Conservation (phyloP, 2,113 vertebrate species). For the Pelecanus crispus region DNA sequence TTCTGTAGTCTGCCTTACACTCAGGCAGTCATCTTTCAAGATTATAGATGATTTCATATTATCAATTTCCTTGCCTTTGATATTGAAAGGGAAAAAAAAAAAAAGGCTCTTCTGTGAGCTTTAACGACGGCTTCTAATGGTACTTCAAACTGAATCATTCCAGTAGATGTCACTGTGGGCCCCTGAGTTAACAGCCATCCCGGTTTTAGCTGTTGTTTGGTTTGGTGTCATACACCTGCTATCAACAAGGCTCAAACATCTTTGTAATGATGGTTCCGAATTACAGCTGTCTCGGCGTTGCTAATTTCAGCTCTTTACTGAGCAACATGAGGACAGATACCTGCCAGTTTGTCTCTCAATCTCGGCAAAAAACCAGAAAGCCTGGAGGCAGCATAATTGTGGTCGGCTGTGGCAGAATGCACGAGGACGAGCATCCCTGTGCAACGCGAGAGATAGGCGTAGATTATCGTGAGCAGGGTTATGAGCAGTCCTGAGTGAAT, state of each 20-base stretch:
- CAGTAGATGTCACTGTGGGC: slow-evolving; percentile 75
- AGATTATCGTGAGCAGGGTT: not conserved
- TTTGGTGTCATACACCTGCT: not conserved
- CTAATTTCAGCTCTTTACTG: slow-evolving; percentile 30
- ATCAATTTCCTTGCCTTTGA: not conserved
- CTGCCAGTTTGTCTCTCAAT: not conserved
- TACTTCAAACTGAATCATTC: not conserved
- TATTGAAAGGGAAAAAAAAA: not conserved
- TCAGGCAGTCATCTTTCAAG: not conserved
- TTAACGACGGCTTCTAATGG: not conserved
- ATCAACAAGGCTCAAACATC: not conserved
- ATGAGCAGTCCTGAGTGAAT: not conserved
- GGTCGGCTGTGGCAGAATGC: not conserved
- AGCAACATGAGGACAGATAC: slow-evolving; percentile 17
- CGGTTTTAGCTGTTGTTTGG: not conserved
- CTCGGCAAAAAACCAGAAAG: not conserved
- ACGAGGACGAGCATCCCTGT: not conserved
- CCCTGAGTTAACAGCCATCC: not conserved
- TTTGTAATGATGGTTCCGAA: slow-evolving; percentile 6
- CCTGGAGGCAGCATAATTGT: not conserved
- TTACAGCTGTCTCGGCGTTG: slow-evolving; percentile 23
- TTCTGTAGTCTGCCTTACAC: not conserved
- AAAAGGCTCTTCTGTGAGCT: not conserved
- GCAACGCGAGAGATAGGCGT: not conserved
- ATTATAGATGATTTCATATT: not conserved